These are phyloP conservation scores for Raphicerus campestris DNA, from an alignment of 2,113 vertebrate species.

Conservation along the genomic window DNA sequence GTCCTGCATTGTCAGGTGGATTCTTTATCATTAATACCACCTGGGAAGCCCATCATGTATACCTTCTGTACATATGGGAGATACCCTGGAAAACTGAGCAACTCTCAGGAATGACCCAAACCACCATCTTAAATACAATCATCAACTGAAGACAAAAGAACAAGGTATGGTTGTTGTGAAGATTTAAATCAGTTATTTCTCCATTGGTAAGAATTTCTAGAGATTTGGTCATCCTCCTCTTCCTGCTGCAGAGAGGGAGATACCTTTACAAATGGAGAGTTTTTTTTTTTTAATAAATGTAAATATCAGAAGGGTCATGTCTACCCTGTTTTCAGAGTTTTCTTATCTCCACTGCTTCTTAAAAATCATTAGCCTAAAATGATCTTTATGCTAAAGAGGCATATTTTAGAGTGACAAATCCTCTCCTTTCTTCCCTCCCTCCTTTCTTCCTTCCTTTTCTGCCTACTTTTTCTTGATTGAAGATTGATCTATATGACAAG, in stretches of 20 bases:
- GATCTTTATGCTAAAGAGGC: background rate
- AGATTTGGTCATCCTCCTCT: background rate
- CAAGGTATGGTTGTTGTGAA: background rate
- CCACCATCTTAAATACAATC: background rate
- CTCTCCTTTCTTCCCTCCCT: too few species aligned
- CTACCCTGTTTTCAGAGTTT: background rate
- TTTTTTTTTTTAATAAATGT: background rate
- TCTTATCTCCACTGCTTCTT: background rate
- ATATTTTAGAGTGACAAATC: too few species aligned
- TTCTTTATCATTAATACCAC: background rate
- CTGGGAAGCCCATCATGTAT: background rate
- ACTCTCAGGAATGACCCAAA: background rate
- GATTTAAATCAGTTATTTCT: background rate
- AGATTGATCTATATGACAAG: background rate
- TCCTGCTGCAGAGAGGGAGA: background rate
- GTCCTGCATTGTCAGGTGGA: rapidly evolving
- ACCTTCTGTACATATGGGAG: background rate
- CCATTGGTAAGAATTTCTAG: background rate
- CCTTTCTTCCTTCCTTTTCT: background rate
- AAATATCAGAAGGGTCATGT: background rate
- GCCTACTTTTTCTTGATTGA: background rate
- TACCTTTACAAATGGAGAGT: background rate
- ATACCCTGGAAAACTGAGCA: background rate
- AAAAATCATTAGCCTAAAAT: background rate
- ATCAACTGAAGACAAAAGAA: background rate